Evolutionary conservation across 35 echinoderm and acorn worm species (phyloP).

Genomic region (Heliocidaris tuberculata): DNA sequence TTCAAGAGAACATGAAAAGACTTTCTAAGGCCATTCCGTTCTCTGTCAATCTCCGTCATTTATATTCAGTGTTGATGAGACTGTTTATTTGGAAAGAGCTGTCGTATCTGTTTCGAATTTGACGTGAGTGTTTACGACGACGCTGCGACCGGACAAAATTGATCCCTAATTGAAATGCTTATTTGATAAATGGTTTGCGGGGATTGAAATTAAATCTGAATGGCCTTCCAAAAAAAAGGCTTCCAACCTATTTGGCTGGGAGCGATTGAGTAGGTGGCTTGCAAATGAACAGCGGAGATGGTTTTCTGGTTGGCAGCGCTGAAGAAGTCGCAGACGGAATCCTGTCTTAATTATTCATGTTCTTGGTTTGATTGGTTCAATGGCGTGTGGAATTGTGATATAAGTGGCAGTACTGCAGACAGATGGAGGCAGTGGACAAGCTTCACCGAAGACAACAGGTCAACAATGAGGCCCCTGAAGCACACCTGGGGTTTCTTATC

Average conservation of each 20-base stretch:
- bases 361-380: not conserved
- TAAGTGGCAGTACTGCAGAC: not conserved
- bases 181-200: conserved; percentile 10
- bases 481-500: too few species aligned
- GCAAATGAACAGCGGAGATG: not conserved
- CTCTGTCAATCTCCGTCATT: not conserved
- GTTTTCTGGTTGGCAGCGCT: not conserved
- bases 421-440: not conserved
- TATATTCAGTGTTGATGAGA: conserved; percentile 11
- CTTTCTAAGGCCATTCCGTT: not conserved
- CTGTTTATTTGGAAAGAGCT: conserved; percentile 3
- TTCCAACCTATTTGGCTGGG: not conserved
- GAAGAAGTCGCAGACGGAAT: not conserved
- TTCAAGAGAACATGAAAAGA: not conserved
- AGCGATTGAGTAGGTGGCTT: conserved; percentile 7
- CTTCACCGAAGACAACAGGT: not conserved
- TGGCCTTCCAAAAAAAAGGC: not conserved
- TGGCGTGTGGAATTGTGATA: not conserved
- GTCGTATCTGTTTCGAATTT: not conserved
- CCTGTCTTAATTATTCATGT: not conserved
- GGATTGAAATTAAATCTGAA: conserved; percentile 18
- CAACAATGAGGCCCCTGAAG: not conserved
- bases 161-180: conserved; percentile 12
- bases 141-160: not conserved
- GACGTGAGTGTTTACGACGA: not conserved